These are phyloP conservation scores for Mantis religiosa DNA, from an alignment of 2,888 invertebrate genomes.

Conservation along the genomic window DNA sequence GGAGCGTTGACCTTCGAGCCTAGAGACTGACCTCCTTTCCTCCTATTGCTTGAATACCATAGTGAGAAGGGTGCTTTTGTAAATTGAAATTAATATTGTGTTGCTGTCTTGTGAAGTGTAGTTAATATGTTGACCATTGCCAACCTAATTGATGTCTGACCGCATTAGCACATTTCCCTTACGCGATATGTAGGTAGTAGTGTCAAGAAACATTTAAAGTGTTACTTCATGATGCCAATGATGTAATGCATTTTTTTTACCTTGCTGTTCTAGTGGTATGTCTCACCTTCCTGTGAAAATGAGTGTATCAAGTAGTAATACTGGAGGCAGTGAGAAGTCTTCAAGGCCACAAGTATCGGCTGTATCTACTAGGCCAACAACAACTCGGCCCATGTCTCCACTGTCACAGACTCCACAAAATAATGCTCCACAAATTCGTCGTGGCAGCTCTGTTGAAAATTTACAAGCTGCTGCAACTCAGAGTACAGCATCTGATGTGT, in stretches of 20 bases:
- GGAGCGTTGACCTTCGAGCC: too few species aligned
- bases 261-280: not conserved
- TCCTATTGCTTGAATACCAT: too few species aligned
- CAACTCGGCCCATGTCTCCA: not conserved
- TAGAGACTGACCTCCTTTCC: too few species aligned
- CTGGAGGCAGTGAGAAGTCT: not conserved
- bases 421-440: not conserved
- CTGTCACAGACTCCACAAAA: not conserved
- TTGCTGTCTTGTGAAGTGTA: too few species aligned
- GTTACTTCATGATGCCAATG: too few species aligned
- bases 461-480: not conserved
- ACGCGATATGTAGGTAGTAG: too few species aligned
- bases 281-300: not conserved
- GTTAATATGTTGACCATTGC: too few species aligned
- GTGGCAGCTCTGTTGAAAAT: conserved; percentile 8
- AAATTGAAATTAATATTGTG: too few species aligned
- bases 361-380: not conserved
- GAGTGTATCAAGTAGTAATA: not conserved
- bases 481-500: not conserved
- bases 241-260: not conserved
- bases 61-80: too few species aligned
- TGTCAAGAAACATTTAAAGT: too few species aligned
- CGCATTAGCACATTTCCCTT: too few species aligned
- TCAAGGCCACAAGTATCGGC: not conserved
- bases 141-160: too few species aligned